Base-by-base conservation (phyloP, 2,113 vertebrate genomes). In the Nycticryphes semicollaris region DNA sequence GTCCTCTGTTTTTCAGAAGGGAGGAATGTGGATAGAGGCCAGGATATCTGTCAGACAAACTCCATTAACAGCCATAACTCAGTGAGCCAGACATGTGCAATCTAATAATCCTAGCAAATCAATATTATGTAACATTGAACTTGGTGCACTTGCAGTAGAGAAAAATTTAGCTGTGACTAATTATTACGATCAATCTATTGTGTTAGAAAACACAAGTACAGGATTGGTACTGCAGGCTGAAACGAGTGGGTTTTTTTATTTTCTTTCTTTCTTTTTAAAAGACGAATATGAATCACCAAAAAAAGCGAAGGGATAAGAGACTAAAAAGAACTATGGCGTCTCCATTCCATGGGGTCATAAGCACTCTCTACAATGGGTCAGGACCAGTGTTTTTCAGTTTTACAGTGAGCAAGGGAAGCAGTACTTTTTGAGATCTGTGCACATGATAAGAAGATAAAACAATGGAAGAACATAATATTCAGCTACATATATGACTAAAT, bases 1-100 rank as follows among this genome's bases (percentile, higher is more conserved):
- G 83, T 90, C 66, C 85, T 89, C 85, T 94, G 76, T 96, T 96
- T 96, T 94, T 96, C 86, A 93, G 76, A 87, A 56, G 72, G 66
- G 51, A 95, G 69, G 90, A 92, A 96, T 93, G 86, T 93, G 96
- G 90, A 89, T 24, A 72, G 78, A 24, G 45, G 88, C 96, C 92
- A 95, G 89, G 94, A 96, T 94, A 91, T 95, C 89, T 95, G 95
- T 94, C 94, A 92, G 90, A 94, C 53, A 89, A 81, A 75, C 83
- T 75, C 68, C 39, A 90, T 90, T 90, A 93, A 84, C 83, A 94
- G 48, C 51, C 73, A 56, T 56, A 87, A 92, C 56, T 81, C 90
- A 68, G 37, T 62, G 85, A 94, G 82, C 67, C 27, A 6, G 90
- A 86, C 7, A 3, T 60, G 53, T 82, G 96, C 92, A 89, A 81